Conservation (phyloP, 2,888 invertebrate species). For the Cantharis rufa region DNA sequence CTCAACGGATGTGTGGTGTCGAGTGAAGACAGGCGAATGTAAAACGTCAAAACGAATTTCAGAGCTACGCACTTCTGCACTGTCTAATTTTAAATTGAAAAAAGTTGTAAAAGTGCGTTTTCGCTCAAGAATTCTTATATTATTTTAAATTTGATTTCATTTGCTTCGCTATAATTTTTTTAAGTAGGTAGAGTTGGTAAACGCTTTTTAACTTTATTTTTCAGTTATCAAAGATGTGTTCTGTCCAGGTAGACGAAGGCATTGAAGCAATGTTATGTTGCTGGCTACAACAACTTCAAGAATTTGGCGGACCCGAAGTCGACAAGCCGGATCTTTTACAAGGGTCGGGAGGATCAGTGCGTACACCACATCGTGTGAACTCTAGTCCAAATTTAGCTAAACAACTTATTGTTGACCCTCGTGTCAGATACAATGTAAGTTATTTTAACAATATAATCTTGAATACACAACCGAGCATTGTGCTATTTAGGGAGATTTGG, state of each 20-base stretch:
- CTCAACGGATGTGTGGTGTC: neutral
- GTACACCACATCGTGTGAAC: constrained; percentile 56
- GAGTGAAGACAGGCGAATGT: neutral
- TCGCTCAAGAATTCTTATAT: neutral
- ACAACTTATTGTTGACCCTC: constrained; percentile 68
- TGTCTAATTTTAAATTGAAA: neutral
- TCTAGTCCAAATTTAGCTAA: constrained; percentile 63
- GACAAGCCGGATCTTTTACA: constrained; percentile 85
- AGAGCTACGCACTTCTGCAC: neutral
- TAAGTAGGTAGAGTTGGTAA: constrained; percentile 3
- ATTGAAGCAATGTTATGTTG: constrained; percentile 86
- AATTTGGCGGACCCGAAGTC: constrained; percentile 80
- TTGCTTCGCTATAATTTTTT: neutral
- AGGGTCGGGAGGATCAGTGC: constrained; percentile 71
- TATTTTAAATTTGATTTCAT: neutral
- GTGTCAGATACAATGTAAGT: constrained; percentile 83
- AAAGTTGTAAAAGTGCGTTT: neutral
- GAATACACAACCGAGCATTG: neutral
- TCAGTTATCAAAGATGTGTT: constrained; percentile 32
- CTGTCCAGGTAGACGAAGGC: constrained; percentile 72
- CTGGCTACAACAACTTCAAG: constrained; percentile 82
- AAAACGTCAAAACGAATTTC: neutral
- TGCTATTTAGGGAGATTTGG: constrained; percentile 77
- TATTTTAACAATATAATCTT: constrained; percentile 2
- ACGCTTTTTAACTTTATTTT: constrained; percentile 21